Conservation (phyloP, 1,140 invertebrate genomes). For the Rhyzopertha dominica region DNA sequence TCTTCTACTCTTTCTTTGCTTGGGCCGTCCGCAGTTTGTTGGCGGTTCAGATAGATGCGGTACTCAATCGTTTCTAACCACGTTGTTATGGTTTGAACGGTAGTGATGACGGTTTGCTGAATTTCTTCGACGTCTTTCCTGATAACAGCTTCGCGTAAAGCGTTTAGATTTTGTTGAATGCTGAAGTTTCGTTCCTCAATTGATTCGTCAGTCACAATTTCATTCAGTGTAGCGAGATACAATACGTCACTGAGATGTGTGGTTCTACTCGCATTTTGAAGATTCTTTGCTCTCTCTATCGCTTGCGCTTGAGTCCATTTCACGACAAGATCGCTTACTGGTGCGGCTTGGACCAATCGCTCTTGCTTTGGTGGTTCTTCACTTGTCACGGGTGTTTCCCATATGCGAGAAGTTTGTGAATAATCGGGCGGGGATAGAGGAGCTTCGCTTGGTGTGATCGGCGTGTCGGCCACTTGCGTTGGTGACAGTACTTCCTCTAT, state of each 20-base stretch:
- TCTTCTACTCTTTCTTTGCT: constrained; percentile 47
- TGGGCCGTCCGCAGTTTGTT: constrained; percentile 52
- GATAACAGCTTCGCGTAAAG: constrained; percentile 58
- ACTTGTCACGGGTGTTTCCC: constrained; percentile 13
- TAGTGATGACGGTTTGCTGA: constrained; percentile 64
- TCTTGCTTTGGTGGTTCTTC: too few relatives aligned
- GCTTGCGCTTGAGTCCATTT: constrained; percentile 40
- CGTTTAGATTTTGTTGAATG: constrained; percentile 54
- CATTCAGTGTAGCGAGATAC: constrained; percentile 55
- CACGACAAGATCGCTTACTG: constrained; percentile 33
- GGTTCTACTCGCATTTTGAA: constrained; percentile 49
- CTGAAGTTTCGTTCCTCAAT: constrained; percentile 51
- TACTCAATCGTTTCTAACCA: constrained; percentile 82
- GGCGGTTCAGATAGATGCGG: constrained; percentile 60
- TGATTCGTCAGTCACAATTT: constrained; percentile 51
- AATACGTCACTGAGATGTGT: constrained; percentile 54
- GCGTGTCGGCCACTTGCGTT: constrained; percentile 43
- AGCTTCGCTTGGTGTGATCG: constrained; percentile 43
- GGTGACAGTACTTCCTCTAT: constrained; percentile 48
- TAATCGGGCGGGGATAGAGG: constrained; percentile 30
- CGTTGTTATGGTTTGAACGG: constrained; percentile 71
- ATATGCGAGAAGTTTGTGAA: constrained; percentile 9
- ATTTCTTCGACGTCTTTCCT: constrained; percentile 57
- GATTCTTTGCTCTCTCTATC: constrained; percentile 52
- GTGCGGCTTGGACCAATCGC: too few relatives aligned